Conservation (phyloP, 2,888 invertebrate species). For the Alviniconcha strummeri region DNA sequence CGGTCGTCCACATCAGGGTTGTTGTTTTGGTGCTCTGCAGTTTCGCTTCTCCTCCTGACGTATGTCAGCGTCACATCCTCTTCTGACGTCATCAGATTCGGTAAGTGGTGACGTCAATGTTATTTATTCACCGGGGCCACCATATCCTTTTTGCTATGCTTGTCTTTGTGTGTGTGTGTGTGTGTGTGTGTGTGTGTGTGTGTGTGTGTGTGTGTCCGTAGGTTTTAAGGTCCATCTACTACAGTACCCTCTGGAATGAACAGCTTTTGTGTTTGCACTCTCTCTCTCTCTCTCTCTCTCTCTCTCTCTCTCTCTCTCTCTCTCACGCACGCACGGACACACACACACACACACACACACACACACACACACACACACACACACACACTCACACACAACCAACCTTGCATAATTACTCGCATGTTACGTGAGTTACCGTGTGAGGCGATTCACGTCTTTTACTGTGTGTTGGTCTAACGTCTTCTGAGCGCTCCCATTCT, state of each 20-base stretch:
- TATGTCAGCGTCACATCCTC: too few relatives aligned
- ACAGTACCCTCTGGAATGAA: background rate
- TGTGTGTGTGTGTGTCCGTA: background rate
- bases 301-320: background rate
- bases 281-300: background rate
- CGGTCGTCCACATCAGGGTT: too few relatives aligned
- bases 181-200: background rate
- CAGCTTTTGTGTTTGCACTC: background rate
- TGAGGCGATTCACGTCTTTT: background rate
- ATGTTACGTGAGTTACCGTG: background rate
- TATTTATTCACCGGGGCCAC: background rate
- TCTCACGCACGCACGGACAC: background rate
- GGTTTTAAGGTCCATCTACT: background rate
- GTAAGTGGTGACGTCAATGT: background rate
- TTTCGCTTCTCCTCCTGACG: too few relatives aligned
- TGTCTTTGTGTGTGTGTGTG: background rate
- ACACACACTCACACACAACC: conserved; percentile 6
- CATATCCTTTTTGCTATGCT: background rate
- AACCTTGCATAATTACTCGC: background rate
- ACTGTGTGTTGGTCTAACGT: background rate
- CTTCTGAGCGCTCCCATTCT: background rate
- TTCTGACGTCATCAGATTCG: background rate
- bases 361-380: conserved; percentile 4
- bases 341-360: conserved; percentile 12
- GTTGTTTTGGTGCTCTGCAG: too few relatives aligned